Base-by-base conservation (phyloP, 2,888 invertebrate species). In the Altica lythri region DNA sequence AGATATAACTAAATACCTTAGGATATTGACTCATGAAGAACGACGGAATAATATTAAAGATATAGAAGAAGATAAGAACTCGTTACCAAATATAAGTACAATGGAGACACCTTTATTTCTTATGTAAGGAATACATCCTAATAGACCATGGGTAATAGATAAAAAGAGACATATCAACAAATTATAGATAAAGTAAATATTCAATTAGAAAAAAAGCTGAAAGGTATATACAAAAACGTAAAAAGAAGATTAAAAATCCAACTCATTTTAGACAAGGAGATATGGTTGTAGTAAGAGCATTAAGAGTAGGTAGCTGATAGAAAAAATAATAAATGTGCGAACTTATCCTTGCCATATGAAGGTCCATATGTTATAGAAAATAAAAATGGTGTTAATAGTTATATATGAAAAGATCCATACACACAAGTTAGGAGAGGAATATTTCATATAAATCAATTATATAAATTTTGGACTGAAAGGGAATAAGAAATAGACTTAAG, bases 321-420 rank as follows among this genome's bases (percentile, higher is more conserved):
- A 22, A 12, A 22, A 13, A 22, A 12, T 6, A 12, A 25, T 12
- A 10, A 40, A 40, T 40, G 38, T 22, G 22, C 22, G 6, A 40
- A 40, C 4, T 8, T 40, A 13, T 9, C 10, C 19, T 40, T 40
- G 22, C 22, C 38, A 12, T 40, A 22, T n/a, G 10, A 19, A 12
- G 22, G 38, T 9, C 38, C 38, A 6, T 22, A 40, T 27, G 3
- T 42, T 5, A 8, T 42, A 2, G 42, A 42, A 14, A 42, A 25
- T 42, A 16, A 27, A 13, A 25, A 42, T 3, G 25, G 42, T 6
- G 16, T 27, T n/a, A 27, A 42, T 22, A 42, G 30, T 19, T 45
- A 32, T 17, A 29, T 17, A 17, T 45, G 17, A 30, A 27, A 10
- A 19, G n/a, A n/a, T n/a, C n/a, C n/a, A n/a, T n/a, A n/a, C n/a